Evolutionary conservation across 2,888 invertebrate genomes (phyloP), one percentile per base, ranked within the genome.

Genomic region (Steinernema scapterisci): DNA sequence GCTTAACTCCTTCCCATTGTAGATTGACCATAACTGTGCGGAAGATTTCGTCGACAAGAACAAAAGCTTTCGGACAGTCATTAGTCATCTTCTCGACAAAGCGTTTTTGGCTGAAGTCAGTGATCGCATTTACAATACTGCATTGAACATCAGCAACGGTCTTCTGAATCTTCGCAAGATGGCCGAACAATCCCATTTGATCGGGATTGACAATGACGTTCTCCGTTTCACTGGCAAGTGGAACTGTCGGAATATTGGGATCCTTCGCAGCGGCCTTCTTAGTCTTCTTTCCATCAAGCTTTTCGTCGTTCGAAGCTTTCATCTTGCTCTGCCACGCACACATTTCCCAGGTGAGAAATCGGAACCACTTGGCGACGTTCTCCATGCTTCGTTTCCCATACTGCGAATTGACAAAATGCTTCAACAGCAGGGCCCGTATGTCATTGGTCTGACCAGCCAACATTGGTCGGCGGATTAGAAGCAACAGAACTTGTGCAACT

Each of bases 351-450:
- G 63, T 63, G 27, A 63, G 31, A 1, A 63, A 31, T 11, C 63
- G 63, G 63, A 63, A 63, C 63, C 63, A 63, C 38, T 16, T 63
- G 1, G 63, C 63, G 16, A 63, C 11, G 31, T 63, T 63, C 16
- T 63, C 31, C 63, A 63, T 63, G 63, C 63, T 31, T 7, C 27
- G 63, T 16, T 63, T 63, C n/a, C 63, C 63, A 31, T 63, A 63
- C 63, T 63, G 63, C 27, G 63, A 63, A 31, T 63, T 63, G 16
- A 63, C 7, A 31, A 63, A 63, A 31, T 63, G 63, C 31, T 63
- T 63, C 63, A 63, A 27, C 63, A 63, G 31, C 38, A 63, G n/a
- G 13, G 63, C 63, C 25, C 63, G 63, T 11, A 63, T 63, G 27
- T 63, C 63, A 31, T 38, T 63, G 16, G 38, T 25, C 16, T 63